Conservation (phyloP, 2,888 invertebrate genomes). For the Chydorus sphaericus region DNA sequence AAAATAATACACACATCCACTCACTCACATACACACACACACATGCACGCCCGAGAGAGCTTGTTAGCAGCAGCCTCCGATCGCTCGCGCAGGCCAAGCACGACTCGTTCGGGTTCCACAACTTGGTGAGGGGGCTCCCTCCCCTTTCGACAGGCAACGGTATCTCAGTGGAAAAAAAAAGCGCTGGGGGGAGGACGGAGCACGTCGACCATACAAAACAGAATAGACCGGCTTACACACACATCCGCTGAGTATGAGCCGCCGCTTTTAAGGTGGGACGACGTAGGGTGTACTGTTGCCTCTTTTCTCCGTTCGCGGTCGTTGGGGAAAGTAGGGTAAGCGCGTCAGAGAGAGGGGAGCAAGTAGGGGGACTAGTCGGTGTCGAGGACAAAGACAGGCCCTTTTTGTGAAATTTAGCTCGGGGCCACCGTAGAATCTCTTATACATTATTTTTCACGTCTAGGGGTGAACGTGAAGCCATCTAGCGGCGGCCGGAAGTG, state of each 20-base stretch:
- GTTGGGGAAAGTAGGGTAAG: neutral
- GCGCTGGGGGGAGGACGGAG: no score
- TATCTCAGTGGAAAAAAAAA: no score
- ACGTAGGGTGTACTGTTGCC: neutral
- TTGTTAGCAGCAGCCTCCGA: neutral
- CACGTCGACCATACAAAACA: no score
- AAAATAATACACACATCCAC: no score
- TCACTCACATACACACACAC: constrained; percentile 1
- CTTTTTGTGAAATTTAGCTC: neutral
- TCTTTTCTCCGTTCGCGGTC: neutral
- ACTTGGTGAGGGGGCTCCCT: no score
- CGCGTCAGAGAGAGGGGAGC: neutral
- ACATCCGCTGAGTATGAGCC: neutral
- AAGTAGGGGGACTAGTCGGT: neutral
- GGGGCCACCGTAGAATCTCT: neutral
- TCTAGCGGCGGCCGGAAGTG: constrained; percentile 12
- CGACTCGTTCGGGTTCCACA: no score
- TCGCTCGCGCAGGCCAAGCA: constrained; percentile 1
- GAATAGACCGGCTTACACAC: no score
- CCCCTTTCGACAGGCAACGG: no score
- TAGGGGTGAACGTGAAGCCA: neutral
- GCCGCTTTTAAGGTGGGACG: constrained; percentile 1
- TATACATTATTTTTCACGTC: no score
- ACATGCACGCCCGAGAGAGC: neutral
- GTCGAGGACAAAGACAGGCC: constrained; percentile 2